Conservation (phyloP, 2,113 vertebrate genomes). For the Nerophis lumbriciformis region DNA sequence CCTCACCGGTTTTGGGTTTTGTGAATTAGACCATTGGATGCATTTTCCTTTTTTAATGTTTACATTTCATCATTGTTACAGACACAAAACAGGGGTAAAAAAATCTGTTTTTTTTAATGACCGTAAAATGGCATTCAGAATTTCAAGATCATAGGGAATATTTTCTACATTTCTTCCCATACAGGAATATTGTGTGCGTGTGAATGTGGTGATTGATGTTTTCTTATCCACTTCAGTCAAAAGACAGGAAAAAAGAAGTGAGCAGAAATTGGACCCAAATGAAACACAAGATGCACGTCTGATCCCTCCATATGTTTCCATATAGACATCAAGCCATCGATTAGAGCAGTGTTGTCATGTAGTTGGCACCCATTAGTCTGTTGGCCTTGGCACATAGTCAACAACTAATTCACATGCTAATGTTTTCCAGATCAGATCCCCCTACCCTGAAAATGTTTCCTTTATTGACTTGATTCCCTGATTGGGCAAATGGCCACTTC, state of each 20-base stretch:
- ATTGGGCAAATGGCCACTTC: conserved; percentile 74
- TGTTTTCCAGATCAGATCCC: conserved; percentile 70
- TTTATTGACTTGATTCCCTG: conserved; percentile 69
- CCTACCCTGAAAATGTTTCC: conserved; percentile 68
- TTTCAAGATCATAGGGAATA: too few relatives aligned
- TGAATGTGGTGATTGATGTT: background rate
- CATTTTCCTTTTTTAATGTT: too few relatives aligned
- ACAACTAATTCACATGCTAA: conserved; percentile 74
- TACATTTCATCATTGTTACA: too few relatives aligned
- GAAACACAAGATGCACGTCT: conserved; percentile 20
- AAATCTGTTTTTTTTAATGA: too few relatives aligned
- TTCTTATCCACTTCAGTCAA: background rate
- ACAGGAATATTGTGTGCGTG: too few relatives aligned
- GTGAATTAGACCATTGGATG: too few relatives aligned
- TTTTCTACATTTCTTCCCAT: too few relatives aligned
- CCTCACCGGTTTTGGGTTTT: too few relatives aligned
- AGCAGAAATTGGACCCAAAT: conserved; percentile 23
- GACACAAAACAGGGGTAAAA: too few relatives aligned
- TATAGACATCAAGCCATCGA: conserved; percentile 70
- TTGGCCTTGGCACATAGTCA: conserved; percentile 65
- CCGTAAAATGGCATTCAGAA: too few relatives aligned
- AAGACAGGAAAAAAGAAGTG: conserved; percentile 10
- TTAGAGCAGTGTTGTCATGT: conserved; percentile 63
- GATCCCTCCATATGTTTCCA: conserved; percentile 63
- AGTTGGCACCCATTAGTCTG: conserved; percentile 60